Evolutionary conservation across 2,888 invertebrate species (phyloP).

Genomic region (Mechanitis messenoides): DNA sequence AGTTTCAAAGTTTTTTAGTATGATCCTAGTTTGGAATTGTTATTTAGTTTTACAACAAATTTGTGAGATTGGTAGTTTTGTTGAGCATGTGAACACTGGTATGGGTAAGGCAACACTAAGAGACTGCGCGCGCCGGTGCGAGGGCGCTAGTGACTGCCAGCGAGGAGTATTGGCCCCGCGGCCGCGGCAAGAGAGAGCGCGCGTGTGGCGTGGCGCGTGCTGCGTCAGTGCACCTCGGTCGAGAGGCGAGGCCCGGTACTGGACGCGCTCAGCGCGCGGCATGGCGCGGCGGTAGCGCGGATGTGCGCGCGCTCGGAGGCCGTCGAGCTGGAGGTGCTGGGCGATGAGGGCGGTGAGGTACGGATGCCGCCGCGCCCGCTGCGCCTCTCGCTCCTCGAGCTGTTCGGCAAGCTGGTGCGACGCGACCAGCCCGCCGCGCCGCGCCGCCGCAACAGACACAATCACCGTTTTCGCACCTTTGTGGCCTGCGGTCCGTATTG

Average conservation of each 20-base stretch:
- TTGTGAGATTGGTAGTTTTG: conserved; percentile 7
- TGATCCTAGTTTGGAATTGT: too few species aligned
- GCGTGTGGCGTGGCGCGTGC: conserved; percentile 51
- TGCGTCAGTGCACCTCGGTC: conserved; percentile 39
- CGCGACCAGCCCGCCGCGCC: conserved; percentile 67
- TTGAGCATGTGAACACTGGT: conserved; percentile 28
- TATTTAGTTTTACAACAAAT: too few species aligned
- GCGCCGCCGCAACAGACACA: conserved; percentile 69
- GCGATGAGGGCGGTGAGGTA: conserved; percentile 84
- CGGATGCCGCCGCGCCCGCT: conserved; percentile 83
- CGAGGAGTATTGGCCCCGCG: conserved; percentile 46
- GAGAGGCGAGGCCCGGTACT: conserved; percentile 27
- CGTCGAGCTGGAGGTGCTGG: conserved; percentile 87
- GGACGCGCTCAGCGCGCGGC: conserved; percentile 77
- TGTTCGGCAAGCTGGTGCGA: conserved; percentile 79
- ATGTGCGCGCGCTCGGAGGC: conserved; percentile 88
- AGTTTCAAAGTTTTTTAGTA: too few species aligned
- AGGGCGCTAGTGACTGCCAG: conserved; percentile 35
- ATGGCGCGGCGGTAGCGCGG: conserved; percentile 83
- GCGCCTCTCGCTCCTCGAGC: conserved; percentile 80
- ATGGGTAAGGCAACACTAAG: conserved; percentile 42
- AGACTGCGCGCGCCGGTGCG: conserved; percentile 36
- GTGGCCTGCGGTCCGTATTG: conserved; percentile 67
- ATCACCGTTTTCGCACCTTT: conserved; percentile 75
- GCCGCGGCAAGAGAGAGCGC: conserved; percentile 45